Base-by-base conservation (phyloP, 53 echinoderm and acorn worm genomes). In the Crossaster papposus region DNA sequence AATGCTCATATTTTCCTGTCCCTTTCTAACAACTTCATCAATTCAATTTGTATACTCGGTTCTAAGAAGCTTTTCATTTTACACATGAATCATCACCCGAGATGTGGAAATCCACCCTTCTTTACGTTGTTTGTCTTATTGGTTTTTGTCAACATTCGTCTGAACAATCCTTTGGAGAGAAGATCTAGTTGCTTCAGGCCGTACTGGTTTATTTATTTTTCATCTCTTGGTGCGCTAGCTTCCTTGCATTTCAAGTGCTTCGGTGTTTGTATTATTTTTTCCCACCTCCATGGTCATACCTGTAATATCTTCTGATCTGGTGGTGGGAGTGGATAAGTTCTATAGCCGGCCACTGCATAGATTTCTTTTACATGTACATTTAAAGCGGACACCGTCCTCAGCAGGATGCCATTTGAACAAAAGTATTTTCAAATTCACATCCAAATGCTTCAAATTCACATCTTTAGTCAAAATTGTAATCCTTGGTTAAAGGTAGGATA, bases 131-230 rank as follows among this genome's bases (percentile, higher is more conserved):
- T 53, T 79, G 29, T 53, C 53, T 36, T 53, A 14, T 23, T 51
- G 44, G n/a, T 23, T 17, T 54, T 79, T 30, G 80, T 80, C 80
- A 30, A 6, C 32, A 12, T 15, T 33, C n/a, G n/a, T n/a, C n/a
- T 62, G 80, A n/a, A 20, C 58, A 26, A 32, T 13, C 30, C 31
- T 62, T 80, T 58, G 2, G 18, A 6, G 30, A 32, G 62, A 80
- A 9, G 58, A 7, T 14, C 26, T 34, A 55, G 20, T 22, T 17
- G 54, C 80, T 80, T 33, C 0, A 55, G 63, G 80, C 80, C 30
- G 31, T 32, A 80, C 31, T 63, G 31, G 33, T 22, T 80, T 54
- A 80, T 80, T 80, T 54, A 55, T 80, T 63, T 55, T 80, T 55
- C 80, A 80, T 63, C 55, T 33, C 54, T 62, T 33, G 29, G 62